Percentiles rank a stretch among this genome's conserved stretches.
phyloP scores from a whole-genome alignment of 2,888 invertebrate species.

The Microctonus brassicae region DNA sequence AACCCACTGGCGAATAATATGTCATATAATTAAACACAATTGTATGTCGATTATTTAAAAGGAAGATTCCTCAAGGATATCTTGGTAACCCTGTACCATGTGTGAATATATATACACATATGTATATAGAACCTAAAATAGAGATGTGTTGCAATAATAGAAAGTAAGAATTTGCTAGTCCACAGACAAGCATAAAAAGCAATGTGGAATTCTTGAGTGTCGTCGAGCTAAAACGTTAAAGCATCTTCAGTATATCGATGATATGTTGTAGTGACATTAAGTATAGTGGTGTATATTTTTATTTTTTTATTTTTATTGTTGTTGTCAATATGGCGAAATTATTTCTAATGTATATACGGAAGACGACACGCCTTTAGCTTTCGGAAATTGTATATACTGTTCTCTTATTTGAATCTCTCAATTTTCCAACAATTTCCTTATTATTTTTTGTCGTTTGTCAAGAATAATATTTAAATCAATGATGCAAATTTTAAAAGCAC shows the following conservation, averaged over 20 bases:
- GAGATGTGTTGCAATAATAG: neutral
- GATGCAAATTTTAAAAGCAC: no score
- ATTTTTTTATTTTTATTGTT: neutral
- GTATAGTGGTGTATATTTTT: neutral
- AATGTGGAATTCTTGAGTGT: neutral
- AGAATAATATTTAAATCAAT: no score
- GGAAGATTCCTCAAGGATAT: neutral
- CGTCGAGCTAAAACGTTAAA: neutral
- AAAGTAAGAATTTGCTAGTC: constrained; percentile 1
- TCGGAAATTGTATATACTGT: neutral
- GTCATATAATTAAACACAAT: no score
- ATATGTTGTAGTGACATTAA: neutral
- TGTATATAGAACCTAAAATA: neutral
- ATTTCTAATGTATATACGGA: neutral
- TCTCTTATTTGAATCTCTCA: neutral
- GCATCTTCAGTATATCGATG: neutral
- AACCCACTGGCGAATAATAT: no score
- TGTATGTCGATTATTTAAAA: neutral
- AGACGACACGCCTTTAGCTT: neutral
- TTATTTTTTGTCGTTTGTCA: no score
- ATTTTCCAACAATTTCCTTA: neutral
- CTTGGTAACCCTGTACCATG: neutral
- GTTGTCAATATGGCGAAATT: neutral
- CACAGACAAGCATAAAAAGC: neutral
- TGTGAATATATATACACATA: no score